Evolutionary conservation across 2,797 vertebrate genomes (phyloP).

Genomic region (Acanthiza pusilla): DNA sequence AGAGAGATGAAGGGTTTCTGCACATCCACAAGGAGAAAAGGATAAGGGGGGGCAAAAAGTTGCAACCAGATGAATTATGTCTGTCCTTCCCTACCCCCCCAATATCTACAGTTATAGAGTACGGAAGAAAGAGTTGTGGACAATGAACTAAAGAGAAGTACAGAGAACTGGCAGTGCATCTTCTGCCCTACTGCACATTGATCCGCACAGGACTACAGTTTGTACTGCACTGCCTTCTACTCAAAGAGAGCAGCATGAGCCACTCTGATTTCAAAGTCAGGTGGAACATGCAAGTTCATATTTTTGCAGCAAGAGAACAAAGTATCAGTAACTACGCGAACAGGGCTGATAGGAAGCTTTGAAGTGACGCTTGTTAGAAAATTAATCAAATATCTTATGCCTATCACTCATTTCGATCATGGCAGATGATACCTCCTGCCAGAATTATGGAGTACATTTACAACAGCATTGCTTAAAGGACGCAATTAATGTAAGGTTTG

Average conservation of each 20-base stretch:
- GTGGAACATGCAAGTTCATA: not conserved
- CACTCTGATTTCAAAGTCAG: not conserved
- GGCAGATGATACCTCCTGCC: constrained; percentile 4
- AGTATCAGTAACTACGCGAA: not conserved
- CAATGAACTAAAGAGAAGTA: not conserved
- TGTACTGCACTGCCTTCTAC: not conserved
- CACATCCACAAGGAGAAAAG: not conserved
- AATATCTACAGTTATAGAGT: not conserved
- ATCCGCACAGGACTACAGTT: not conserved
- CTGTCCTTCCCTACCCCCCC: not conserved
- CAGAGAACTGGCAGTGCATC: not conserved
- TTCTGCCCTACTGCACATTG: not conserved
- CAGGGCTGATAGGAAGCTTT: not conserved
- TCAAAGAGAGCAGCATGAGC: not conserved
- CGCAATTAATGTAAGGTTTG: not conserved
- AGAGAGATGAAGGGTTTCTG: not conserved
- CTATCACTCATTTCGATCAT: constrained; percentile 31
- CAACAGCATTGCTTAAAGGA: not conserved
- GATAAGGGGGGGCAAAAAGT: not conserved
- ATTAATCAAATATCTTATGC: constrained; percentile 27
- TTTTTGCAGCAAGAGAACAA: accelerated
- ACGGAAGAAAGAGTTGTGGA: not conserved
- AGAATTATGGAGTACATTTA: not conserved
- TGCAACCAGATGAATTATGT: not conserved
- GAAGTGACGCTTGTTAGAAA: constrained; percentile 9